Conservation (phyloP, 2,113 vertebrate genomes). For the Mastomys coucha region DNA sequence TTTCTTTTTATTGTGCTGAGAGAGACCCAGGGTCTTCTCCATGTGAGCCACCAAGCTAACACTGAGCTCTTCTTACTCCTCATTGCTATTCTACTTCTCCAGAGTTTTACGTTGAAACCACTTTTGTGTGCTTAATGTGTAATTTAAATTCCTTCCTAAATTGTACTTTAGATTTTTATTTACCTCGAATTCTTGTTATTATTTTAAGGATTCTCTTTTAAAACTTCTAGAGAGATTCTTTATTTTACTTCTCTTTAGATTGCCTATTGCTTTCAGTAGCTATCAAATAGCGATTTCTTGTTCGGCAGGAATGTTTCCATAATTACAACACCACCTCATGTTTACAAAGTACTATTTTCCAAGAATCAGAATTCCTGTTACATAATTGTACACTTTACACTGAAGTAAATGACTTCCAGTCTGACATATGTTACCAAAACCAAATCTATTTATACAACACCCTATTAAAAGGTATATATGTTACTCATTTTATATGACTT, state of each 20-base stretch:
- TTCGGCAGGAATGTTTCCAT: neutral
- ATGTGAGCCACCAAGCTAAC: no score
- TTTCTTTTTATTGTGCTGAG: neutral
- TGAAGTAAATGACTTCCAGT: neutral
- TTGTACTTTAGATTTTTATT: neutral
- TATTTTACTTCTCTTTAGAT: neutral
- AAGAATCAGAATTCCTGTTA: neutral
- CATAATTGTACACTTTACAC: neutral
- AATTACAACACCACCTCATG: neutral
- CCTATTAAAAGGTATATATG: constrained; percentile 7
- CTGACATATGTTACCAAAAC: neutral
- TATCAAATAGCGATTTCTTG: neutral
- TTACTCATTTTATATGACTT: neutral
- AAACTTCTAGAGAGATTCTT: neutral
- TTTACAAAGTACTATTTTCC: neutral
- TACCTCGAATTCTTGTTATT: neutral
- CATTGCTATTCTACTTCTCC: neutral
- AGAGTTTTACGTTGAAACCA: neutral
- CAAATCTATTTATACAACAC: neutral
- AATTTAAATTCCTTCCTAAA: neutral
- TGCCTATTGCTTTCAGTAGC: neutral
- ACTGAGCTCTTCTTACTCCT: no score
- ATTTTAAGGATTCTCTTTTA: neutral
- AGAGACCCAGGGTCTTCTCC: neutral
- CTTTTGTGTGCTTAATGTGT: neutral